Percentiles rank a stretch among this genome's conserved stretches.
Conservation (phyloP, 2,797 vertebrate species). For the Halcyon leucocephala region DNA sequence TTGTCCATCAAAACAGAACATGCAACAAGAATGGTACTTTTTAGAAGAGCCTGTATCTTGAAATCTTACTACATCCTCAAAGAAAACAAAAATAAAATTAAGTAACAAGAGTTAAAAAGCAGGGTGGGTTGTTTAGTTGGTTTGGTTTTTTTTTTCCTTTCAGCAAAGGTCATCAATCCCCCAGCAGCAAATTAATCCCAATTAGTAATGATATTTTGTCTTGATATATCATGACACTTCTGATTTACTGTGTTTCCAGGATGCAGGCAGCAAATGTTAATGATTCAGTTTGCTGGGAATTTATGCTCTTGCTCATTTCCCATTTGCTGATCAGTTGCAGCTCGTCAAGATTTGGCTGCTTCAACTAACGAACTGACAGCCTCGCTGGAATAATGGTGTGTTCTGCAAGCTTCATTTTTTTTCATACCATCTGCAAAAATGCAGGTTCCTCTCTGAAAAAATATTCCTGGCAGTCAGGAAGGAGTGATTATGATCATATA, state of each 20-base stretch:
- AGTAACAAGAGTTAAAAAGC: slow-evolving; percentile 75
- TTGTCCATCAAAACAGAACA: background rate
- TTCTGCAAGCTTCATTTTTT: slow-evolving; percentile 61
- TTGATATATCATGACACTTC: slow-evolving; percentile 81
- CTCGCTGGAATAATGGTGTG: slow-evolving; percentile 80
- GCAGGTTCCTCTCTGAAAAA: slow-evolving; percentile 73
- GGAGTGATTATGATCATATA: slow-evolving; percentile 80
- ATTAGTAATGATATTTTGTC: slow-evolving; percentile 87
- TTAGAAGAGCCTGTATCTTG: background rate
- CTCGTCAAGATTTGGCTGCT: slow-evolving; percentile 80
- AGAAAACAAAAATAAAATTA: slow-evolving; percentile 50
- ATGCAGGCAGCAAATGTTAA: slow-evolving; percentile 84
- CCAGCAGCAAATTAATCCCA: slow-evolving; percentile 85
- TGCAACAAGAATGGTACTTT: background rate
- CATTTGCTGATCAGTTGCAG: slow-evolving; percentile 83
- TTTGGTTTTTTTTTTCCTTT: slow-evolving; percentile 59
- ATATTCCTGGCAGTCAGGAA: slow-evolving; percentile 74
- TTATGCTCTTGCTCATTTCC: slow-evolving; percentile 83
- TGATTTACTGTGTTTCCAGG: slow-evolving; percentile 84
- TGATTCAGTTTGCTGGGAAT: slow-evolving; percentile 82
- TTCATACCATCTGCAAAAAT: slow-evolving; percentile 80
- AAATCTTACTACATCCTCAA: background rate
- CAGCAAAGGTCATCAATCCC: slow-evolving; percentile 80
- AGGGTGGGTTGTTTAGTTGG: background rate
- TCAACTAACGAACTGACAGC: slow-evolving; percentile 81